Evolutionary conservation across 1,140 invertebrate genomes (phyloP).

Genomic region (Elymnias hypermnestra): DNA sequence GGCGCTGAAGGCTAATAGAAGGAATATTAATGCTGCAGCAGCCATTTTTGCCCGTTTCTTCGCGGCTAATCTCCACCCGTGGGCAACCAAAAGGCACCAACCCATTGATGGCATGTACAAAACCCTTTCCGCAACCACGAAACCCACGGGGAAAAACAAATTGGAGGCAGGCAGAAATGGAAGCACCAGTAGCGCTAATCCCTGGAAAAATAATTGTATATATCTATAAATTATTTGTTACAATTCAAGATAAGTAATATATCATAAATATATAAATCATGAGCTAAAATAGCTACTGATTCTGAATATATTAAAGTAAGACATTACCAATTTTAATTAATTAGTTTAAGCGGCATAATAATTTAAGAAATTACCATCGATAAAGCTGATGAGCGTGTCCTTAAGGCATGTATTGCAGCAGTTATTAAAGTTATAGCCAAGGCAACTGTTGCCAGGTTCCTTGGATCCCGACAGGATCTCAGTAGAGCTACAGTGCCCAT

Average conservation of each 20-base stretch:
- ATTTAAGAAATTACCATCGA: slow-evolving; percentile 93
- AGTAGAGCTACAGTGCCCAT: slow-evolving; percentile 97
- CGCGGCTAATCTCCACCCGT: slow-evolving; percentile 80
- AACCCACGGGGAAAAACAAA: slow-evolving; percentile 97
- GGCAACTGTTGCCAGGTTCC: slow-evolving; percentile 90
- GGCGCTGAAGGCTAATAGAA: slow-evolving; percentile 82
- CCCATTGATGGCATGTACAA: slow-evolving; percentile 98
- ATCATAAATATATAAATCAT: neutral
- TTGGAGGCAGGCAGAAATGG: slow-evolving; percentile 98
- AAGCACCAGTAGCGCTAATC: slow-evolving; percentile 88
- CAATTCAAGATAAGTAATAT: too few relatives aligned
- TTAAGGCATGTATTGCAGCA: slow-evolving; percentile 81
- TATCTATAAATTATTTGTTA: too few relatives aligned
- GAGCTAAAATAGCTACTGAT: too few relatives aligned
- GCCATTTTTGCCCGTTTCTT: slow-evolving; percentile 78
- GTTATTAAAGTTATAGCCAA: slow-evolving; percentile 82
- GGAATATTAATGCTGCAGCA: slow-evolving; percentile 78
- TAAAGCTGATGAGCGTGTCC: slow-evolving; percentile 82
- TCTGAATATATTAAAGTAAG: too few relatives aligned
- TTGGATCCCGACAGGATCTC: slow-evolving; percentile 84
- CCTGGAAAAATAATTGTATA: slow-evolving; percentile 80
- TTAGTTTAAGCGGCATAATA: too few relatives aligned
- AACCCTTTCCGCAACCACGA: slow-evolving; percentile 96
- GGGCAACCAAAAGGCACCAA: slow-evolving; percentile 94
- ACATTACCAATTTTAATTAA: too few relatives aligned